phyloP scores from a whole-genome alignment of 1,140 invertebrate species.

The Habropoda laboriosa region DNA sequence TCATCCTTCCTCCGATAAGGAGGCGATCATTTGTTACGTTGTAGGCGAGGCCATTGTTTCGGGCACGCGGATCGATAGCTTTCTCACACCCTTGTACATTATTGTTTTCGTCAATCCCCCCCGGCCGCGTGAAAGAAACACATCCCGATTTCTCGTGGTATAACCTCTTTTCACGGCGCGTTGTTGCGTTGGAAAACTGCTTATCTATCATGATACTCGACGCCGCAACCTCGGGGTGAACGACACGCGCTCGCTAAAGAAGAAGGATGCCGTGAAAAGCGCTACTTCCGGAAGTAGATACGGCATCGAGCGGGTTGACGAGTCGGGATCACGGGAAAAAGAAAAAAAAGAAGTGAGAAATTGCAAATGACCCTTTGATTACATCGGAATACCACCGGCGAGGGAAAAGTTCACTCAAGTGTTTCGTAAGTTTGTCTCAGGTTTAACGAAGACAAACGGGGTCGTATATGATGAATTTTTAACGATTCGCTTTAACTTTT shows the following conservation, averaged over 20 bases:
- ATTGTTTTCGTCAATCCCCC: conserved; percentile 68
- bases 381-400: too few species aligned
- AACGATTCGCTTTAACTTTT: too few species aligned
- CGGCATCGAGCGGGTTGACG: background rate
- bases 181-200: conserved; percentile 36
- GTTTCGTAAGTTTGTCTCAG: too few species aligned
- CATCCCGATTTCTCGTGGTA: conserved; percentile 50
- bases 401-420: too few species aligned
- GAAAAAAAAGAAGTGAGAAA: background rate
- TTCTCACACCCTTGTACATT: conserved; percentile 56
- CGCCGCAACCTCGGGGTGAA: conserved; percentile 6
- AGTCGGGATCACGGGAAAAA: background rate
- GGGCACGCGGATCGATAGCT: conserved; percentile 69
- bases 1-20: conserved; percentile 67
- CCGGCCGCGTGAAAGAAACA: conserved; percentile 55
- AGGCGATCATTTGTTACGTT: conserved; percentile 74
- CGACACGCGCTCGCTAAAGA: background rate
- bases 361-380: too few species aligned
- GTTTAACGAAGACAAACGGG: too few species aligned
- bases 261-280: conserved; percentile 15
- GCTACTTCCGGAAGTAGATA: background rate
- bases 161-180: conserved; percentile 35
- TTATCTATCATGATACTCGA: conserved; percentile 29
- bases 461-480: too few species aligned
- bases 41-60: conserved; percentile 74